Percentiles rank a stretch among this genome's conserved stretches.
These are phyloP conservation scores for Drosophila kurseongensis DNA, from an alignment of 1,140 invertebrate species.

Conservation along the genomic window DNA sequence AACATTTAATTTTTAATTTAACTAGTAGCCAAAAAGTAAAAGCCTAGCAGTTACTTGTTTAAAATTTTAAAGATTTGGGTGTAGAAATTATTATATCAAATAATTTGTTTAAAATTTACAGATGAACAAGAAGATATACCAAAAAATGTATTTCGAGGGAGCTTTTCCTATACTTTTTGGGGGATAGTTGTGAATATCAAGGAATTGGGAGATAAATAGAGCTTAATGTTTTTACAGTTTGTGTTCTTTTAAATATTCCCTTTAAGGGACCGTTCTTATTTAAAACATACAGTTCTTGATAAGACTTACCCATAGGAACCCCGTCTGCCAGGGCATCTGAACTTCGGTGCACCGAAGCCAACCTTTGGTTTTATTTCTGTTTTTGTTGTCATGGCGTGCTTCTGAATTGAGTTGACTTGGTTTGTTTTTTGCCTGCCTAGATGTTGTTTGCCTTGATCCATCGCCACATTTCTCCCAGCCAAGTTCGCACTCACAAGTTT, in stretches of 20 bases:
- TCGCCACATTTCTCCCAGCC: constrained; percentile 19
- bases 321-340: constrained; percentile 29
- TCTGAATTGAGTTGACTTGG: constrained; percentile 19
- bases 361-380: constrained; percentile 4
- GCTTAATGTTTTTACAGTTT: no score
- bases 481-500: constrained; percentile 35
- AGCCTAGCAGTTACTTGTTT: no score
- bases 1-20: no score
- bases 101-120: no score
- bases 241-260: no score
- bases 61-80: no score
- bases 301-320: not conserved
- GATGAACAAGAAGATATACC: no score
- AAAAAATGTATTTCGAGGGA: not conserved
- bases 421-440: constrained; percentile 33
- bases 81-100: no score
- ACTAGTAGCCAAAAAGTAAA: no score
- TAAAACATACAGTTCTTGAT: no score
- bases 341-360: constrained; percentile 27
- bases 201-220: no score
- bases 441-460: constrained; percentile 30
- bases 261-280: no score
- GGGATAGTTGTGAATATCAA: not conserved
- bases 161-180: not conserved
- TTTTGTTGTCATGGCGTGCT: constrained; percentile 10